Conservation (phyloP, 1,140 invertebrate species). For the Drosophila yakuba region DNA sequence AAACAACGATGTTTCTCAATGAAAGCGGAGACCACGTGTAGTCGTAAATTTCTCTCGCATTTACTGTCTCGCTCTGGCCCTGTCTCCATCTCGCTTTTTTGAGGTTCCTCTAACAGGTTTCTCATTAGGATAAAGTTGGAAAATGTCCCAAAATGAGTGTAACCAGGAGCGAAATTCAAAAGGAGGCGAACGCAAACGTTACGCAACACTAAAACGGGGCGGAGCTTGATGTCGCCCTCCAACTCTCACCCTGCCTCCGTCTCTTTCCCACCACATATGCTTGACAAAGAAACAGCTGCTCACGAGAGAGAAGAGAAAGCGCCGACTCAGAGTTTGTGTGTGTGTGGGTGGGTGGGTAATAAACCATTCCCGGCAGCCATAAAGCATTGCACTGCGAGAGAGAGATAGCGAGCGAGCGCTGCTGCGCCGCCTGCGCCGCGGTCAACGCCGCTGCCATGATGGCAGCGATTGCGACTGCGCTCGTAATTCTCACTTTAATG, state of each 20-base stretch:
- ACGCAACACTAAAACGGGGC: slow-evolving; percentile 69
- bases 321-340: slow-evolving; percentile 38
- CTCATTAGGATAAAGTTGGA: slow-evolving; percentile 71
- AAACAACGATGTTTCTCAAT: slow-evolving; percentile 82
- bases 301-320: slow-evolving; percentile 47
- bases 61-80: slow-evolving; percentile 48
- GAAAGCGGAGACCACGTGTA: slow-evolving; percentile 71
- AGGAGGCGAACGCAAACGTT: slow-evolving; percentile 18
- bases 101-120: slow-evolving; percentile 77
- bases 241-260: slow-evolving; percentile 57
- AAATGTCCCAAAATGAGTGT: slow-evolving; percentile 12
- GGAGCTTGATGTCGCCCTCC: slow-evolving; percentile 55
- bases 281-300: slow-evolving; percentile 74
- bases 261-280: slow-evolving; percentile 71
- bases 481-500: slow-evolving; percentile 84
- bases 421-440: slow-evolving; percentile 40
- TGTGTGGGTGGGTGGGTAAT: slow-evolving; percentile 57
- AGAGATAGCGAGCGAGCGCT: slow-evolving; percentile 20
- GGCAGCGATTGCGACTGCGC: slow-evolving; percentile 76
- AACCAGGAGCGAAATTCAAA: slow-evolving; percentile 5
- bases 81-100: slow-evolving; percentile 11
- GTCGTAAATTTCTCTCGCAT: slow-evolving; percentile 62
- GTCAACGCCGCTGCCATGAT: slow-evolving; percentile 63
- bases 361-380: slow-evolving; percentile 83
- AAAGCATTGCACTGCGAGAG: slow-evolving; percentile 70